Percentiles rank a stretch among this genome's conserved stretches.
phyloP scores from a whole-genome alignment of 2,113 vertebrate genomes.

The Siphamia tubifer region DNA sequence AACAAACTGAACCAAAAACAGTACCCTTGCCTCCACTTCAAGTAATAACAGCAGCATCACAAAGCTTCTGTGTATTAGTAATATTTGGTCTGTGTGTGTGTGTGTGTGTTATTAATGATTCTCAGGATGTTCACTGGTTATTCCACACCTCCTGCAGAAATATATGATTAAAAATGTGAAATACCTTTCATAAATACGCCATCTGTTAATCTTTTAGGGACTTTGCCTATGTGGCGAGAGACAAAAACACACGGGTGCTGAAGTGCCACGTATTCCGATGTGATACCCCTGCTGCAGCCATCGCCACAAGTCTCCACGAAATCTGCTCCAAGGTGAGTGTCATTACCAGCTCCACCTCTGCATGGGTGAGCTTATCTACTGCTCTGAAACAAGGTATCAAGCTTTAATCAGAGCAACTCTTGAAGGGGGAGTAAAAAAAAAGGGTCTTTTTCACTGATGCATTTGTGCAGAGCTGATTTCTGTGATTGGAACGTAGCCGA shows the following conservation, averaged over 20 bases:
- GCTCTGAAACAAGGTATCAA: constrained; percentile 2
- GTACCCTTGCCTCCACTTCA: too few relatives aligned
- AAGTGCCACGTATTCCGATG: constrained; percentile 99
- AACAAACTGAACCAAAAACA: too few relatives aligned
- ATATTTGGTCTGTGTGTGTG: too few relatives aligned
- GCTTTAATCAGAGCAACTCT: background rate
- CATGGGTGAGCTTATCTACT: constrained; percentile 8
- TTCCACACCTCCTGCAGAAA: too few relatives aligned
- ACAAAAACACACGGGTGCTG: constrained; percentile 93
- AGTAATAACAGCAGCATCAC: too few relatives aligned
- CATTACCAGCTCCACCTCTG: background rate
- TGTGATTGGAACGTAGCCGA: background rate
- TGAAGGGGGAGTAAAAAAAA: background rate
- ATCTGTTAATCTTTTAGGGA: constrained; percentile 78
- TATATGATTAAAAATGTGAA: too few relatives aligned
- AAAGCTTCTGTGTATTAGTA: too few relatives aligned
- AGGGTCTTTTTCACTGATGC: background rate
- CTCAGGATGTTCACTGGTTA: too few relatives aligned
- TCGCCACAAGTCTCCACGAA: constrained; percentile 95
- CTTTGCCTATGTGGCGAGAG: constrained; percentile 97
- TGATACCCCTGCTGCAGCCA: constrained; percentile 96
- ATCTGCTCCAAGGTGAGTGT: constrained; percentile 94
- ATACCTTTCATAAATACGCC: too few relatives aligned
- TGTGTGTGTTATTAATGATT: too few relatives aligned
- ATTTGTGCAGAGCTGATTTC: background rate